These are phyloP conservation scores for Rhizoglyphus robini DNA, from an alignment of 1,140 invertebrate genomes.

Conservation along the genomic window DNA sequence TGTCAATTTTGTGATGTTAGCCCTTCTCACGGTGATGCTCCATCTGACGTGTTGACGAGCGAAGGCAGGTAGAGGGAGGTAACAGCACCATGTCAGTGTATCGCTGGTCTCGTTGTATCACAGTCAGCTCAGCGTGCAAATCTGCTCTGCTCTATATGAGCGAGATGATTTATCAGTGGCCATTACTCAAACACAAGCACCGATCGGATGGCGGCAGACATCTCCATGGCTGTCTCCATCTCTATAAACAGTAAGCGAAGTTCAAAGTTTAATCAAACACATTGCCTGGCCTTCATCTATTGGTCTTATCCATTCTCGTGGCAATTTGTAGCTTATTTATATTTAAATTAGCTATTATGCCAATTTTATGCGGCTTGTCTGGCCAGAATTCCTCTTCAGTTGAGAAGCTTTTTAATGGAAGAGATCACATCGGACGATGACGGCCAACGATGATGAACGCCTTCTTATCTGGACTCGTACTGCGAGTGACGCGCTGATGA, in stretches of 20 bases:
- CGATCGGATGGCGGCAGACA: neutral
- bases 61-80: neutral
- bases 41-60: too few species aligned
- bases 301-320: neutral
- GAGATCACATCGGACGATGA: neutral
- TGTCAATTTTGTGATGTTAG: too few species aligned
- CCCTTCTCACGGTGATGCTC: too few species aligned
- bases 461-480: neutral
- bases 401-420: neutral
- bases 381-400: neutral
- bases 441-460: constrained; percentile 9
- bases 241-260: neutral
- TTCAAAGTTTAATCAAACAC: constrained; percentile 1
- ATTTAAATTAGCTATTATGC: constrained; percentile 15
- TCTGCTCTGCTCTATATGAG: neutral
- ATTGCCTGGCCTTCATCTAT: neutral
- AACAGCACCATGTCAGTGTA: too few species aligned
- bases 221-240: neutral
- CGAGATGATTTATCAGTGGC: constrained; percentile 4
- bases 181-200: neutral
- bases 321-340: constrained; percentile 12
- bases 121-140: neutral
- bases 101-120: too few species aligned
- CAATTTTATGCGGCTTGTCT: constrained; percentile 11
- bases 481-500: too few species aligned